phyloP scores from a whole-genome alignment of 2,797 vertebrate species.

The Periophthalmus magnuspinnatus region DNA sequence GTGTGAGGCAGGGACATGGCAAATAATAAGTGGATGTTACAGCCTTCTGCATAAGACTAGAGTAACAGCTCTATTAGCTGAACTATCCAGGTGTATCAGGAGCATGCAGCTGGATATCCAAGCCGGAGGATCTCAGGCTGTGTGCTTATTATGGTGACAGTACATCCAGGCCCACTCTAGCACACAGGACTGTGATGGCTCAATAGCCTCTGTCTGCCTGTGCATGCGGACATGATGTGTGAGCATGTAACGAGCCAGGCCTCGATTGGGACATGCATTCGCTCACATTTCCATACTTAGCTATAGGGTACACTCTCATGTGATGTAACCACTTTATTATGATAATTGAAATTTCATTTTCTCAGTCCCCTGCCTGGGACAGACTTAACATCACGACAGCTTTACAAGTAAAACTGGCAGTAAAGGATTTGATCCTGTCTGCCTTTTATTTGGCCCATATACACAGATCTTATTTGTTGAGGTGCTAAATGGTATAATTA shows the following conservation, averaged over 20 bases:
- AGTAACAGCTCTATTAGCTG: constrained; percentile 78
- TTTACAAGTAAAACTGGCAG: constrained; percentile 48
- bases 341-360: constrained; percentile 68
- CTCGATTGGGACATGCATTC: constrained; percentile 50
- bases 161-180: constrained; percentile 63
- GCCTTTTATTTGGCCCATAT: constrained; percentile 59
- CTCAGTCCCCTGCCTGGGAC: constrained; percentile 40
- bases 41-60: constrained; percentile 61
- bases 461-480: constrained; percentile 74
- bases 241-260: constrained; percentile 19
- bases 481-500: constrained; percentile 72
- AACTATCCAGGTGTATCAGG: constrained; percentile 76
- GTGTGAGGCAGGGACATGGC: constrained; percentile 51
- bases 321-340: constrained; percentile 72
- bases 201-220: constrained; percentile 57
- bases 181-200: constrained; percentile 61
- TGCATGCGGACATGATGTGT: constrained; percentile 38
- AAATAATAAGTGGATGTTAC: constrained; percentile 62
- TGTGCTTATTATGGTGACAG: constrained; percentile 55
- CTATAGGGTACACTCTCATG: constrained; percentile 55
- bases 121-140: constrained; percentile 45
- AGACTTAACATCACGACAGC: constrained; percentile 49
- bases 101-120: constrained; percentile 58
- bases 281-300: constrained; percentile 53
- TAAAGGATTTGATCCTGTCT: constrained; percentile 60